A percentile compares a stretch with the other conserved stretches of the same genome.
Conservation (phyloP, 2,113 vertebrate species). For the Pygoscelis adeliae region DNA sequence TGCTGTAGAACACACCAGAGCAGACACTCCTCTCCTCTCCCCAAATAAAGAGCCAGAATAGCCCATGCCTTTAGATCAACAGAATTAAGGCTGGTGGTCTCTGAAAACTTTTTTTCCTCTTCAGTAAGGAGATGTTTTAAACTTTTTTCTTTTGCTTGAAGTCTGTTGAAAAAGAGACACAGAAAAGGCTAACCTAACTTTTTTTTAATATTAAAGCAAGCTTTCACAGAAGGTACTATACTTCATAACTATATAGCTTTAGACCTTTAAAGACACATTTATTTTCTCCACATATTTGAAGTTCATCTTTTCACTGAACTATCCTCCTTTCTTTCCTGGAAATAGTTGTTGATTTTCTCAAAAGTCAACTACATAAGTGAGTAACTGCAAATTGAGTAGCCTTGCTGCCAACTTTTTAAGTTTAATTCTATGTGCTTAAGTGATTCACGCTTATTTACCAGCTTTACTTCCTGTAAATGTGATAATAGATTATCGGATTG, state of each 20-base stretch:
- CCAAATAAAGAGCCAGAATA: not conserved
- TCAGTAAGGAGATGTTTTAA: not conserved
- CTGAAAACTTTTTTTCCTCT: not conserved
- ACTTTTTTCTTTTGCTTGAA: not conserved
- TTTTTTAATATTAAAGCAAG: not conserved
- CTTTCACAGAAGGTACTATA: not conserved
- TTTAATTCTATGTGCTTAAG: not conserved
- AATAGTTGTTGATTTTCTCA: not conserved
- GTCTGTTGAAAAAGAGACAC: not conserved
- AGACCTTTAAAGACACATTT: not conserved
- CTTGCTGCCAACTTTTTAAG: not conserved
- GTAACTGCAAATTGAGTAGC: not conserved
- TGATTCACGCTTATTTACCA: not conserved
- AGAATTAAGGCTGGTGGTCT: not conserved
- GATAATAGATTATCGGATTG: accelerated
- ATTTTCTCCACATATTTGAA: not conserved
- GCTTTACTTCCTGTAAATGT: not conserved
- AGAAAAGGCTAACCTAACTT: not conserved
- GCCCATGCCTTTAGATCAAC: not conserved
- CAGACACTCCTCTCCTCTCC: not conserved
- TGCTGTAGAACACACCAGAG: conserved; percentile 2
- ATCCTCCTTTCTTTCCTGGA: not conserved
- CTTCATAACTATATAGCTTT: not conserved
- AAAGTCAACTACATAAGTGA: not conserved
- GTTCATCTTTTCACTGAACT: not conserved